These are phyloP conservation scores for Porites rus DNA, from an alignment of 92 coral and sea anemone genomes.

Conservation along the genomic window DNA sequence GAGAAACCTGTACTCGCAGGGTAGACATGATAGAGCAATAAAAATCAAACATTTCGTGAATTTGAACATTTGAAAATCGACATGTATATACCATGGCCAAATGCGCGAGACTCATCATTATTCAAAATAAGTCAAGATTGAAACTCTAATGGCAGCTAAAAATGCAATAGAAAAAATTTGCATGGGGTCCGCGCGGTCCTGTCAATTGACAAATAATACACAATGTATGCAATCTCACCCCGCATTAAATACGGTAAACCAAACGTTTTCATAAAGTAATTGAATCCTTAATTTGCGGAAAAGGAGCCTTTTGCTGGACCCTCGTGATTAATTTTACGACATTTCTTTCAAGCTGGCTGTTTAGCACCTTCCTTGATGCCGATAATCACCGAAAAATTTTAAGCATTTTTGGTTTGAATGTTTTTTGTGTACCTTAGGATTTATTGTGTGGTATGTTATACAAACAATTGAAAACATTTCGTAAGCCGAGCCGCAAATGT, in stretches of 20 bases:
- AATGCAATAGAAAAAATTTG: not conserved
- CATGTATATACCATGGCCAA: too few species aligned
- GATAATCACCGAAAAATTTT: not conserved
- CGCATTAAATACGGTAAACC: not conserved
- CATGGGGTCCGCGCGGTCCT: not conserved
- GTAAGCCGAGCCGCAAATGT: not conserved
- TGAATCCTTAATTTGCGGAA: not conserved
- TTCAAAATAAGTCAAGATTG: not conserved
- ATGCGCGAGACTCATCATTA: too few species aligned
- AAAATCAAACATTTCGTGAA: too few species aligned
- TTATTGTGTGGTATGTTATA: not conserved
- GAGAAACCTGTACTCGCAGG: too few species aligned
- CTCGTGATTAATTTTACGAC: not conserved
- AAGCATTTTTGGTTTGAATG: not conserved
- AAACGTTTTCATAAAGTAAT: constrained; percentile 13
- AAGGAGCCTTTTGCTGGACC: not conserved
- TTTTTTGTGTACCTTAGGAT: not conserved
- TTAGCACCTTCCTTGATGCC: not conserved
- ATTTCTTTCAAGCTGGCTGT: not conserved
- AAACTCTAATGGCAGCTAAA: not conserved
- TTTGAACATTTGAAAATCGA: too few species aligned
- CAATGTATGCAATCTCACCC: not conserved
- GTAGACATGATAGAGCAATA: too few species aligned
- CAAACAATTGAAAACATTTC: not conserved
- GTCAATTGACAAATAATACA: not conserved